Percentiles rank a stretch among this genome's conserved stretches.
phyloP scores from a whole-genome alignment of 2,888 invertebrate species.

The Lamellibrachia columna region DNA sequence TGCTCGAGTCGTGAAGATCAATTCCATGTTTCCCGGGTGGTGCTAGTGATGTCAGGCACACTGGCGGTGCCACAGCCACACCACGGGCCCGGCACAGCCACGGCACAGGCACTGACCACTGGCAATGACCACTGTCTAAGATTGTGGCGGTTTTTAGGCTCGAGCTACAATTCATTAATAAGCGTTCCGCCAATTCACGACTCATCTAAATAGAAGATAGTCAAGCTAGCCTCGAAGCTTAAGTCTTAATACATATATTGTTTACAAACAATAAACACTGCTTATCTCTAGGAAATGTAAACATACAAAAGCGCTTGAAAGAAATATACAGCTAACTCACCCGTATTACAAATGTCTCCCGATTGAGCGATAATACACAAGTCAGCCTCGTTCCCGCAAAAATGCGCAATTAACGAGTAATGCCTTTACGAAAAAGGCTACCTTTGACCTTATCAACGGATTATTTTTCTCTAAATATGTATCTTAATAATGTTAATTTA shows the following conservation, averaged over 20 bases:
- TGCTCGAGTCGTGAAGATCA: too few species aligned
- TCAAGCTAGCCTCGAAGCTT: background rate
- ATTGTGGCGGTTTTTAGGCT: background rate
- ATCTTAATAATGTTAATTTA: too few species aligned
- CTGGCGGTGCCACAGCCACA: too few species aligned
- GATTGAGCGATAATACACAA: background rate
- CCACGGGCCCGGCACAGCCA: too few species aligned
- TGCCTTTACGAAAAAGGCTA: background rate
- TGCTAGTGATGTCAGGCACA: too few species aligned
- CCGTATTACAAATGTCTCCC: constrained; percentile 5
- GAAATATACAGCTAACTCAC: constrained; percentile 10
- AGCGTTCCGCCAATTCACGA: background rate
- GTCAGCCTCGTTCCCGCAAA: background rate
- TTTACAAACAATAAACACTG: constrained; percentile 1
- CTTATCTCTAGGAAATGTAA: background rate
- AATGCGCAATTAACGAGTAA: background rate
- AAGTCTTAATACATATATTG: background rate
- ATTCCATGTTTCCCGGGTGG: too few species aligned
- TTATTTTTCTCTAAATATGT: background rate
- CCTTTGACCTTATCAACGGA: background rate
- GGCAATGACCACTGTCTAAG: too few species aligned
- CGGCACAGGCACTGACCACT: too few species aligned
- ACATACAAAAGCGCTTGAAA: constrained; percentile 16
- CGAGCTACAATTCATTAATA: background rate
- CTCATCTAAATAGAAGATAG: background rate